phyloP scores from a whole-genome alignment of 2,888 invertebrate genomes.

The Protonemura montana region DNA sequence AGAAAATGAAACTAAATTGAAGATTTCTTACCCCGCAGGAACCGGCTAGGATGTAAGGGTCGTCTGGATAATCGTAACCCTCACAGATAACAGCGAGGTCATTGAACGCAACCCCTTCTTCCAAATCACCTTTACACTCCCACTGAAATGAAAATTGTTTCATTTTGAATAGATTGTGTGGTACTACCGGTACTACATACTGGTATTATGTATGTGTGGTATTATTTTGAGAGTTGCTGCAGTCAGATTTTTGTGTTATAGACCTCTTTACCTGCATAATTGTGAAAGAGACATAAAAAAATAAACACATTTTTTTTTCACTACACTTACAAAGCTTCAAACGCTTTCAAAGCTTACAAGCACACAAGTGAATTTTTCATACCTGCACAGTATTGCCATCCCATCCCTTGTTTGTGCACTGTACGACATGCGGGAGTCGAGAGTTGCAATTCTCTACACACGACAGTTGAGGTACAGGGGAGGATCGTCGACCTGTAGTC shows the following conservation, averaged over 20 bases:
- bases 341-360: too few species aligned
- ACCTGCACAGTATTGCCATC: slow-evolving; percentile 32
- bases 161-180: too few species aligned
- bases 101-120: neutral
- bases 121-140: slow-evolving; percentile 32
- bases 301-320: too few species aligned
- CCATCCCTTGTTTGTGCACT: slow-evolving; percentile 31
- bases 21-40: slow-evolving; percentile 31
- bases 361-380: neutral
- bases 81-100: slow-evolving; percentile 34
- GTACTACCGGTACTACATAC: too few species aligned
- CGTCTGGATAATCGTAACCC: slow-evolving; percentile 35
- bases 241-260: too few species aligned
- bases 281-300: too few species aligned
- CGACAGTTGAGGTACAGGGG: slow-evolving; percentile 25
- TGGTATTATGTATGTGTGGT: too few species aligned
- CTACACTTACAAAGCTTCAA: too few species aligned
- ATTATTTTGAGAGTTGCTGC: too few species aligned
- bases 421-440: slow-evolving; percentile 15
- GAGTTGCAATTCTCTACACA: slow-evolving; percentile 29
- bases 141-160: neutral
- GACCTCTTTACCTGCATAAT: too few species aligned
- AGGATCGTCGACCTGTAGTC: slow-evolving; percentile 20
- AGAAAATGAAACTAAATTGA: neutral
- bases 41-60: slow-evolving; percentile 25